These are phyloP conservation scores for Macropis europaea DNA, from an alignment of 2,888 invertebrate genomes.

Conservation along the genomic window DNA sequence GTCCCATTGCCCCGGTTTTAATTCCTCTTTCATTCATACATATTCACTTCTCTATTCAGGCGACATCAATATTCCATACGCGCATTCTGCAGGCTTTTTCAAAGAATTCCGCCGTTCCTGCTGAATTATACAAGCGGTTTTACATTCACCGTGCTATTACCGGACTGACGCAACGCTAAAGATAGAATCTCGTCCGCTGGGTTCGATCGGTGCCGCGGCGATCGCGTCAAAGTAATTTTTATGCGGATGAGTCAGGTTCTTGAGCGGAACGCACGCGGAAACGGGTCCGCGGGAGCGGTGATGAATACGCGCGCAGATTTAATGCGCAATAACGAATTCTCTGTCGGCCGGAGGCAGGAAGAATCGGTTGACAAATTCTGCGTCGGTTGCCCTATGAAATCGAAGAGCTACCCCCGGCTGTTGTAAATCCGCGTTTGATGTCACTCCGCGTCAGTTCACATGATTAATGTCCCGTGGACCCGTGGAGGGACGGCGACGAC, in stretches of 20 bases:
- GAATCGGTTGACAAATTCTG: slow-evolving; percentile 63
- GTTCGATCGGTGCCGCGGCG: too few species aligned
- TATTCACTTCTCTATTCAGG: too few species aligned
- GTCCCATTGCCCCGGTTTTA: too few species aligned
- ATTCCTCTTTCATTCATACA: too few species aligned
- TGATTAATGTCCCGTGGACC: slow-evolving; percentile 69
- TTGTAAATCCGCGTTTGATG: slow-evolving; percentile 73
- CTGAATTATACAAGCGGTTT: too few species aligned
- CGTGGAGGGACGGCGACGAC: slow-evolving; percentile 11
- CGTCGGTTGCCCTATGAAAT: slow-evolving; percentile 66
- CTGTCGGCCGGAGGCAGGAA: slow-evolving; percentile 30
- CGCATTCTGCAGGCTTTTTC: too few species aligned
- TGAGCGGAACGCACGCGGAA: not conserved
- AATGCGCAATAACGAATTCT: slow-evolving; percentile 40
- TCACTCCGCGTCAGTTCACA: slow-evolving; percentile 69
- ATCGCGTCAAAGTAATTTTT: slow-evolving; percentile 18
- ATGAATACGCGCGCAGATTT: slow-evolving; percentile 12
- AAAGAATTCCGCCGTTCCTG: too few species aligned
- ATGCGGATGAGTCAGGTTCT: slow-evolving; percentile 23
- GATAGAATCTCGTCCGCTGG: too few species aligned
- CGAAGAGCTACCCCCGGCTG: slow-evolving; percentile 50
- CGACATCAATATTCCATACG: too few species aligned
- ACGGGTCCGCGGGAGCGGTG: slow-evolving; percentile 7
- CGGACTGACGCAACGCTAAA: too few species aligned
- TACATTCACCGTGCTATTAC: too few species aligned